These are phyloP conservation scores for Sinocyclocheilus anophthalmus DNA, from an alignment of 2,113 vertebrate genomes.

Conservation along the genomic window DNA sequence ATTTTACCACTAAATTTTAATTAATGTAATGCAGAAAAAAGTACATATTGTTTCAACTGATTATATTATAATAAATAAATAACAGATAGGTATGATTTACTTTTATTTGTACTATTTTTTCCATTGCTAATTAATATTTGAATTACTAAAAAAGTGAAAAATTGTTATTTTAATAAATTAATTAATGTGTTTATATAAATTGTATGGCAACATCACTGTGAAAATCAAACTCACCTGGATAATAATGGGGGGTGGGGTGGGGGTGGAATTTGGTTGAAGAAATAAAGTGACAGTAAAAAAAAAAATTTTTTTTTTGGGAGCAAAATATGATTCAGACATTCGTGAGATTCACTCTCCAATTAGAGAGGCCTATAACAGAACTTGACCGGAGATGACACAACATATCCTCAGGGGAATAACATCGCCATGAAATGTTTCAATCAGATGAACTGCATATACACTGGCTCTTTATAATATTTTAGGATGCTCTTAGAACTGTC, in stretches of 20 bases:
- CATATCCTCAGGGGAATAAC: constrained; percentile 14
- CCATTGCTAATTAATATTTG: no score
- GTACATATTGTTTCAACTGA: no score
- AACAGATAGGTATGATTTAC: no score
- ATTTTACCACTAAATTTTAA: neutral
- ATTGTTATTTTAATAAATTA: no score
- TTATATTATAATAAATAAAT: no score
- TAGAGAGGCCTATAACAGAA: neutral
- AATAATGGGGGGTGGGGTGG: no score
- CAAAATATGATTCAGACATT: neutral
- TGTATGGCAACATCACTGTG: no score
- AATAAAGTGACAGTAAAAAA: neutral
- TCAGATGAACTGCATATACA: constrained; percentile 17
- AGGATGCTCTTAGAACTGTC: neutral
- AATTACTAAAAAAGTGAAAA: no score
- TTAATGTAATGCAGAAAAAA: no score
- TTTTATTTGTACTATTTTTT: no score
- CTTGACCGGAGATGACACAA: constrained; percentile 32
- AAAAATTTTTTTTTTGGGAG: neutral
- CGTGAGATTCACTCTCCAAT: neutral
- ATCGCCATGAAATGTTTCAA: constrained; percentile 4
- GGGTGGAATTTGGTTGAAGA: neutral
- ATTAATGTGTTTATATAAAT: no score
- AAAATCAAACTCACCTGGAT: neutral
- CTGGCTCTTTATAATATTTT: constrained; percentile 19